A percentile compares a stretch with the other conserved stretches of the same genome.
Conservation (phyloP, 92 coral and sea anemone genomes). For the Epizoanthus scotinus region DNA sequence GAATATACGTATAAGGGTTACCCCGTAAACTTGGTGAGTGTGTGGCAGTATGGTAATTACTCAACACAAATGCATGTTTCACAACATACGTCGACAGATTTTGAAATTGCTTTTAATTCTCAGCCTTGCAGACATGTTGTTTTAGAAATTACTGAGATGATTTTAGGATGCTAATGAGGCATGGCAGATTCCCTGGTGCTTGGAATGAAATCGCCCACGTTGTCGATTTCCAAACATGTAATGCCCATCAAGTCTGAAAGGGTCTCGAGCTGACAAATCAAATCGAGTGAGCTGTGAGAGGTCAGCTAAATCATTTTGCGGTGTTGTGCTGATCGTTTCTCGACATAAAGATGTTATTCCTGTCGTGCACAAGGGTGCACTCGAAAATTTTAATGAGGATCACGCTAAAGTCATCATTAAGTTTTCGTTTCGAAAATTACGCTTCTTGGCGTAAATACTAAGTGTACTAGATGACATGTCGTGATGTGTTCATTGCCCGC, state of each 20-base stretch:
- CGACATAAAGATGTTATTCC: conserved; percentile 38
- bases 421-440: neutral
- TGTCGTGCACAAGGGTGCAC: conserved; percentile 28
- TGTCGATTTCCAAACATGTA: conserved; percentile 27
- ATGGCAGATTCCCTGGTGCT: conserved; percentile 12
- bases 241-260: conserved; percentile 4
- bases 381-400: conserved; percentile 12
- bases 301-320: conserved; percentile 7
- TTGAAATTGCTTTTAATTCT: neutral
- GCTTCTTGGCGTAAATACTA: neutral
- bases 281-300: conserved; percentile 19
- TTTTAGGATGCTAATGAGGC: neutral
- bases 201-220: conserved; percentile 34
- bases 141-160: neutral
- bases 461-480: neutral
- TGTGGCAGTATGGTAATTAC: neutral
- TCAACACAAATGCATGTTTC: neutral
- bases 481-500: conserved; percentile 19
- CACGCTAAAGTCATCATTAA: conserved; percentile 11
- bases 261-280: conserved; percentile 13
- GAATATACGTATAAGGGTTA: conserved; percentile 95
- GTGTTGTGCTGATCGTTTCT: neutral
- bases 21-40: conserved; percentile 96
- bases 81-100: neutral
- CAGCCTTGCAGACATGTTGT: neutral